Evolutionary conservation across 2,888 invertebrate species (phyloP), one percentile per base, ranked within the genome.

Genomic region (Diarsia brunnea): DNA sequence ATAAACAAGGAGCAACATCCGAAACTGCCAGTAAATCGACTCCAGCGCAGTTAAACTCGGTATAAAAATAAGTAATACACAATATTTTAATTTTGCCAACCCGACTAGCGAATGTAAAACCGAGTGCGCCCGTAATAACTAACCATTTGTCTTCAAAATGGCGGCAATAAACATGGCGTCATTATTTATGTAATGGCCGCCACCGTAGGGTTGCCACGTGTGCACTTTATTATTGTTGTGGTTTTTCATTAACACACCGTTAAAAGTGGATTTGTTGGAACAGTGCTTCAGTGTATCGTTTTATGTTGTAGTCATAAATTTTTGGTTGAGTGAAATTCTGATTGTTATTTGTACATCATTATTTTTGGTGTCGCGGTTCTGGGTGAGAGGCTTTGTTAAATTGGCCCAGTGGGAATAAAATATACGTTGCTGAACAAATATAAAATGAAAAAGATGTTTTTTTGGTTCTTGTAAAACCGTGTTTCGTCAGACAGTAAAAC

Each of bases 131-230:
- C 92, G 95, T 96, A 95, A 96, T 96, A 96, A 96, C 96, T 96
- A 96, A 94, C 96, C 96, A 96, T 96, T 96, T 96, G 96, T 96
- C 96, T 96, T 96, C 95, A 95, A 95, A 96, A 96, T 96, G 95
- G 96, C 90, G 94, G 96, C 95, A 96, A 96, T 96, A 96, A 96
- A 96, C 96, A 96, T 95, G 94, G 96, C 93, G 92, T 91, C 94
- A 95, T 95, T 96, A 96, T 96, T 96, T 96, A 96, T 96, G 96
- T 95, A 96, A 96, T 96, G 96, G 96, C 95, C 93, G 92, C 92
- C 89, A 87, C 89, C 86, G 91, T 83, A 96, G 96, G 96, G 96
- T 90, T 96, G 95, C 93, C 95, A 94, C 93, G 95, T 96, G 95
- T 95, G 95, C 91, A 92, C 90, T 95, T 95, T 95, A 96, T 96